Percentiles rank a stretch among this genome's conserved stretches.
These are phyloP conservation scores for Muscicapa striata DNA, from an alignment of 2,797 vertebrate species.

Conservation along the genomic window DNA sequence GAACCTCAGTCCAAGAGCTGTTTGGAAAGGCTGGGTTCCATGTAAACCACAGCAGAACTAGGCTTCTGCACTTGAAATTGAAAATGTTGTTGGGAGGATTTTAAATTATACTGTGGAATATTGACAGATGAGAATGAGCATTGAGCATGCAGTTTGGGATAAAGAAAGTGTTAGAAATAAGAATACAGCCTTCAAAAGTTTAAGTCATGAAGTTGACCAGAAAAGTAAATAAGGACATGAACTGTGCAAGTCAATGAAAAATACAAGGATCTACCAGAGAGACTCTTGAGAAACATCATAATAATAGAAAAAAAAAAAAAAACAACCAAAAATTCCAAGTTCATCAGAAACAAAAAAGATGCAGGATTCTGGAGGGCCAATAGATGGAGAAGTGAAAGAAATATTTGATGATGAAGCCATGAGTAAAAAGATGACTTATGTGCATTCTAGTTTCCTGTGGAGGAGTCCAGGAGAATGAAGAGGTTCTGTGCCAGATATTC, in stretches of 20 bases:
- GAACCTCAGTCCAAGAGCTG: background rate
- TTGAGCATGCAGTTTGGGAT: constrained; percentile 18
- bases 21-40: constrained; percentile 55
- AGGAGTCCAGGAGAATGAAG: background rate
- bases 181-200: constrained; percentile 40
- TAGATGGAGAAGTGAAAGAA: constrained; percentile 3
- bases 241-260: constrained; percentile 27
- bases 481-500: background rate
- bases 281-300: background rate
- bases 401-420: background rate
- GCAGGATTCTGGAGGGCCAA: background rate
- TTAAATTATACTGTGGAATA: constrained; percentile 47
- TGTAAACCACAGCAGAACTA: constrained; percentile 33
- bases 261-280: background rate
- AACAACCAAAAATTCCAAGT: background rate
- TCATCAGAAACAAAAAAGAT: background rate
- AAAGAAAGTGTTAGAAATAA: constrained; percentile 35
- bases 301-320: background rate
- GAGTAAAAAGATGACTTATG: background rate
- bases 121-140: constrained; percentile 55
- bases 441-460: background rate
- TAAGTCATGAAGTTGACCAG: constrained; percentile 17
- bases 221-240: background rate
- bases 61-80: background rate
- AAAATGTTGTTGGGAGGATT: constrained; percentile 32